Evolutionary conservation across 1,140 invertebrate genomes (phyloP).

Genomic region (Penaeus vannamei): DNA sequence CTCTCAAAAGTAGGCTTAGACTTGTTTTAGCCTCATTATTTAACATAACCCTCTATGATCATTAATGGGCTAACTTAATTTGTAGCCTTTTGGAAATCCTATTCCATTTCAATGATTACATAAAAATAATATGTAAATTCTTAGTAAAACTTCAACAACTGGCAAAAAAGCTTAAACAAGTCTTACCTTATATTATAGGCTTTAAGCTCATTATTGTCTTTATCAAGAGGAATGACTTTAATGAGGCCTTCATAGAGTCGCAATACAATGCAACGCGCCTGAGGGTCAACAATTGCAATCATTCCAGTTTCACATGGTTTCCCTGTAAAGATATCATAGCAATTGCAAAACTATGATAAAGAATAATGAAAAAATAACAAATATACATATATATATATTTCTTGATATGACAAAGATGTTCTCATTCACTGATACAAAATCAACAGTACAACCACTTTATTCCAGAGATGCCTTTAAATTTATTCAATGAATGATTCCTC

Average conservation of each 20-base stretch:
- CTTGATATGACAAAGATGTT: background rate
- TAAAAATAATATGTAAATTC: background rate
- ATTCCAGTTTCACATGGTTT: constrained; percentile 95
- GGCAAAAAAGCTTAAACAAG: constrained; percentile 19
- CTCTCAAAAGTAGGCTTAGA: too few relatives aligned
- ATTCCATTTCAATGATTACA: too few relatives aligned
- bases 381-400: background rate
- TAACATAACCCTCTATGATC: too few relatives aligned
- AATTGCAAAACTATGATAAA: background rate
- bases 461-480: background rate
- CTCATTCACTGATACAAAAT: too few relatives aligned
- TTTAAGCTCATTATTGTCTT: constrained; percentile 93
- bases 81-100: too few relatives aligned
- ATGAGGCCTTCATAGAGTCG: constrained; percentile 97
- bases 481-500: background rate
- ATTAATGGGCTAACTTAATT: too few relatives aligned
- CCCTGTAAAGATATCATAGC: constrained; percentile 69
- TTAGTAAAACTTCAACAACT: constrained; percentile 5
- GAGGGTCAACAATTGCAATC: constrained; percentile 94
- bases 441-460: too few relatives aligned
- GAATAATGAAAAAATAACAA: background rate
- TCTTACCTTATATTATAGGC: constrained; percentile 90
- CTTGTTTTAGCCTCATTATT: too few relatives aligned
- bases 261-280: constrained; percentile 93
- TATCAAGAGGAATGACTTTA: constrained; percentile 95